These are phyloP conservation scores for Rambutsinella grinnellia DNA, from an alignment of 2,888 invertebrate genomes.

Conservation along the genomic window DNA sequence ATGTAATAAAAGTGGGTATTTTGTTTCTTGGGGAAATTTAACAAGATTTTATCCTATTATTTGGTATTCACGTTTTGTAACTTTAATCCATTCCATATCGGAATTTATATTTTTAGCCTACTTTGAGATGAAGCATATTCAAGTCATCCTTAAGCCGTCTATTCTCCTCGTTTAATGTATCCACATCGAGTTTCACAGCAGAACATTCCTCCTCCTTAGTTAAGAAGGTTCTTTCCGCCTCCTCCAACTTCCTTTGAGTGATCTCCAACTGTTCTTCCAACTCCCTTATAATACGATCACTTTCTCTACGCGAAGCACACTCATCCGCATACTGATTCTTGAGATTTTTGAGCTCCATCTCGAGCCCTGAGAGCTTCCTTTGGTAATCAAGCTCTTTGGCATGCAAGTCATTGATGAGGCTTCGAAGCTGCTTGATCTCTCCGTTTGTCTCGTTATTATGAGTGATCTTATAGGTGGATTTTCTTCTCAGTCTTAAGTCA, in stretches of 20 bases:
- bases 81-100: no score
- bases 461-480: slow-evolving; percentile 67
- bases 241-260: slow-evolving; percentile 63
- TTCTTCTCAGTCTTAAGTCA: slow-evolving; percentile 65
- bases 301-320: slow-evolving; percentile 52
- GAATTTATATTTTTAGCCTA: slow-evolving; percentile 30
- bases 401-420: slow-evolving; percentile 65
- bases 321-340: slow-evolving; percentile 64
- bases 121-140: slow-evolving; percentile 66
- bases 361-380: slow-evolving; percentile 61
- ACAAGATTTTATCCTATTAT: no score
- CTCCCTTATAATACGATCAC: slow-evolving; percentile 63
- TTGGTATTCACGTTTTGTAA: no score
- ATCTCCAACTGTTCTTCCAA: slow-evolving; percentile 66
- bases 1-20: no score
- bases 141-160: slow-evolving; percentile 67
- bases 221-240: slow-evolving; percentile 65
- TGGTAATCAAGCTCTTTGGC: slow-evolving; percentile 66
- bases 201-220: slow-evolving; percentile 67
- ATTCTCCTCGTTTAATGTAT: slow-evolving; percentile 68
- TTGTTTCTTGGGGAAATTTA: no score
- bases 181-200: slow-evolving; percentile 67
- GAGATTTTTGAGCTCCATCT: slow-evolving; percentile 65
- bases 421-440: slow-evolving; percentile 65
- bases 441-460: slow-evolving; percentile 61